A percentile compares a stretch with the other conserved stretches of the same genome.
phyloP scores from a whole-genome alignment of 2,888 invertebrate genomes.

The Melitaea athalia region DNA sequence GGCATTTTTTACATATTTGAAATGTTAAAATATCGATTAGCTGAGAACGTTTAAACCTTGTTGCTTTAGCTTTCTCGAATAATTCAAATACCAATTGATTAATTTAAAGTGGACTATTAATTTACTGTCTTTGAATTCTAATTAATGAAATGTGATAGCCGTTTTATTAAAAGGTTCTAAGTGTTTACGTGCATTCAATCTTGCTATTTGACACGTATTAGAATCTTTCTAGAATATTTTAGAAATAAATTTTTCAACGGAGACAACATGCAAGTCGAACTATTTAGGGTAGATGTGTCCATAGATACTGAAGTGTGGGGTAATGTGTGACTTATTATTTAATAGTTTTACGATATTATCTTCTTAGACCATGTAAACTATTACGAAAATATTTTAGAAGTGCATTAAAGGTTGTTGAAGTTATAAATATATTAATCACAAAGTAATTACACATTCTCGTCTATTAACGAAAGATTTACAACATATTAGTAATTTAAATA shows the following conservation, averaged over 20 bases:
- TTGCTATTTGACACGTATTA: slow-evolving; percentile 18
- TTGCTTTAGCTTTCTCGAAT: slow-evolving; percentile 37
- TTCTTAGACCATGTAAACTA: no score
- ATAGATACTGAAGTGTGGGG: no score
- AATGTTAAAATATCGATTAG: slow-evolving; percentile 36
- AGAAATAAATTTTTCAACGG: neutral
- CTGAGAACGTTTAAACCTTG: slow-evolving; percentile 33
- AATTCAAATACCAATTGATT: slow-evolving; percentile 48
- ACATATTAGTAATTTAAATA: no score
- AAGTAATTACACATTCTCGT: no score
- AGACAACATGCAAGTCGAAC: neutral
- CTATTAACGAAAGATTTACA: no score
- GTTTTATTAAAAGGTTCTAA: slow-evolving; percentile 33
- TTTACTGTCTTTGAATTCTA: slow-evolving; percentile 44
- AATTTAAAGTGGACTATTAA: slow-evolving; percentile 48
- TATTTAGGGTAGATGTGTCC: neutral
- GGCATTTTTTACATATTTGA: slow-evolving; percentile 33
- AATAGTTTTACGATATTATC: no score
- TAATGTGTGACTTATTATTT: no score
- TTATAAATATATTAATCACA: no score
- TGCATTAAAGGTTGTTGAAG: no score
- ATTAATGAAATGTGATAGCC: slow-evolving; percentile 41
- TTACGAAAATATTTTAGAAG: no score
- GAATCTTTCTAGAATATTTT: slow-evolving; percentile 20
- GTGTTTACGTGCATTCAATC: slow-evolving; percentile 6